These are phyloP conservation scores for Penaeus vannamei DNA, from an alignment of 1,140 invertebrate genomes.

Conservation along the genomic window DNA sequence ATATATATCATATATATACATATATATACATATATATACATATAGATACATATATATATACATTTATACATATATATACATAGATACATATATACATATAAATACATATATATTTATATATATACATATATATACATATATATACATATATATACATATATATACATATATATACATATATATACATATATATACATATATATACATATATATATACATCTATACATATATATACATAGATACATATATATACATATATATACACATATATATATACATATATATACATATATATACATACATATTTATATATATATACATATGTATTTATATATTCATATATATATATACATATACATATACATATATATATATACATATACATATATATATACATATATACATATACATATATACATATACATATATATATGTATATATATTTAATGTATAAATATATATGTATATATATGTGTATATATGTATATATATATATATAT, in stretches of 20 bases:
- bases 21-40: no score
- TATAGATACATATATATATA: no score
- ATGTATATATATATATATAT: background rate
- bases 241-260: slow-evolving; percentile 10
- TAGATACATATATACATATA: slow-evolving; percentile 18
- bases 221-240: slow-evolving; percentile 2
- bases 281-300: background rate
- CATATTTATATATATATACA: background rate
- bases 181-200: slow-evolving; percentile 20
- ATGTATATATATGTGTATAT: background rate
- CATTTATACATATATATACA: slow-evolving; percentile 31
- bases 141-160: no score
- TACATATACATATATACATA: slow-evolving; percentile 41
- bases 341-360: no score
- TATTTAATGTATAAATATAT: background rate
- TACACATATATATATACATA: background rate
- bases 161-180: slow-evolving; percentile 36
- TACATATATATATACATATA: background rate
- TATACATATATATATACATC: slow-evolving; percentile 27
- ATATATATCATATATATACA: no score
- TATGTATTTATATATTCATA: slow-evolving; percentile 1
- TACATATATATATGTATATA: slow-evolving; percentile 31
- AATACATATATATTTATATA: background rate
- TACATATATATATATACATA: no score
- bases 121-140: background rate